Percentiles rank a stretch among this genome's conserved stretches.
phyloP scores from a whole-genome alignment of 2,888 invertebrate species.

The Drosophila maculinotata region DNA sequence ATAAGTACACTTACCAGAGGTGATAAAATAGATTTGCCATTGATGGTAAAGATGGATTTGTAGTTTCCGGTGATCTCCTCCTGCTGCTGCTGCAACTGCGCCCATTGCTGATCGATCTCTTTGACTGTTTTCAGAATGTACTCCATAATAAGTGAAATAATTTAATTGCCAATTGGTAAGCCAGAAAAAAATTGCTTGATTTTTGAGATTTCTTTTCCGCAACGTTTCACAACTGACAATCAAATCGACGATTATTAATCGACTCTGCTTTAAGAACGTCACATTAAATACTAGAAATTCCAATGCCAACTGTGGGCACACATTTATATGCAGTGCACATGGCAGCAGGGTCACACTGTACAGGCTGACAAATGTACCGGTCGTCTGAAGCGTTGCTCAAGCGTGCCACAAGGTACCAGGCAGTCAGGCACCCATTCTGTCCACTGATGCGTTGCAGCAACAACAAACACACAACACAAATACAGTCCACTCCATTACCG shows the following conservation, averaged over 20 bases:
- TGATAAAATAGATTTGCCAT: constrained; percentile 53
- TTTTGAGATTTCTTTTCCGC: not conserved
- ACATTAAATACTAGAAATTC: not conserved
- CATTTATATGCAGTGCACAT: constrained; percentile 47
- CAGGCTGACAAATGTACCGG: constrained; percentile 64
- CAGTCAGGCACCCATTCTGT: constrained; percentile 5
- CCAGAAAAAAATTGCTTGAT: constrained; percentile 3
- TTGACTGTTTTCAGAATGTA: constrained; percentile 36
- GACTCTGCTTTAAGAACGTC: constrained; percentile 10
- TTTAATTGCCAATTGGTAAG: constrained; percentile 16
- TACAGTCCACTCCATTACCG: constrained; percentile 83
- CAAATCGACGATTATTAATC: constrained; percentile 17
- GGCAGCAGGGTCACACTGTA: constrained; percentile 22
- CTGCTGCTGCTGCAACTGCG: not conserved
- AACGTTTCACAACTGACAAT: not conserved
- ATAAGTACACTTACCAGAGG: constrained; percentile 58
- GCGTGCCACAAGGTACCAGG: constrained; percentile 59
- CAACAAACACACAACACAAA: constrained; percentile 70
- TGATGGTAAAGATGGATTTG: constrained; percentile 39
- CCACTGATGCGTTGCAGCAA: constrained; percentile 48
- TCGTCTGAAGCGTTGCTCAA: constrained; percentile 40
- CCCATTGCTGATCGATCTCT: constrained; percentile 10
- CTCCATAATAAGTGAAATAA: constrained; percentile 43
- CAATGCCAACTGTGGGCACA: constrained; percentile 5
- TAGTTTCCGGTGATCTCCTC: not conserved